Base-by-base conservation (phyloP, 2,888 invertebrate genomes). In the Eurois occulta region DNA sequence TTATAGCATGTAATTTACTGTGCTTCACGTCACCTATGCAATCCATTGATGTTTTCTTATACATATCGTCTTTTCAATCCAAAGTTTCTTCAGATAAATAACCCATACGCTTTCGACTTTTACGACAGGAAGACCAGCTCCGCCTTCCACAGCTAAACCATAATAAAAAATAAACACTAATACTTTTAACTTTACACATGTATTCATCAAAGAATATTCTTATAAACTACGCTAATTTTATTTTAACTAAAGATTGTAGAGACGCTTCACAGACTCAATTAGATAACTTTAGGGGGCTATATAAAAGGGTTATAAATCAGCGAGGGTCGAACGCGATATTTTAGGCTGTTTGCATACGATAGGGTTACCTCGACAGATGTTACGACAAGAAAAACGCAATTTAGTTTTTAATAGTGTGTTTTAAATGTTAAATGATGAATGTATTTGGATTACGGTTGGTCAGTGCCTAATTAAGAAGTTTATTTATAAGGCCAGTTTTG, bases 231-330 rank as follows among this genome's bases (percentile, higher is more conserved):
- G 95, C 94, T 95, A 95, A 95, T 95, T 62, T 65, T 94, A 94
- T 91, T 95, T 93, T 93, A 89, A 91, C 90, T 91, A 90, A 92
- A 94, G 93, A 94, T 94, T 93, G 94, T 94, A 91, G 92, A 72
- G 83, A 91, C 90, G 92, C 88, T 91, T 90, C 92, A 92, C 92
- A 92, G 90, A 91, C 92, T 93, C 95, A 95, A 95, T 95, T 95
- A 95, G 94, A 95, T 94, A 95, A 94, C 94, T 95, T 95, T 95
- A 95, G 95, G 95, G 94, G 93, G 91, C 93, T 91, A 92, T 95
- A 95, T 94, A 95, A 93, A 94, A 93, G 94, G 93, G 90, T 92
- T 91, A 94, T 96, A 96, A 96, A 96, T 96, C 95, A 95, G 92
- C 80, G 88, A 94, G 95, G 95, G 95, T 92, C 94, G 93, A 93